Base-by-base conservation (phyloP, 2,113 vertebrate species). In the Condylura cristata region DNA sequence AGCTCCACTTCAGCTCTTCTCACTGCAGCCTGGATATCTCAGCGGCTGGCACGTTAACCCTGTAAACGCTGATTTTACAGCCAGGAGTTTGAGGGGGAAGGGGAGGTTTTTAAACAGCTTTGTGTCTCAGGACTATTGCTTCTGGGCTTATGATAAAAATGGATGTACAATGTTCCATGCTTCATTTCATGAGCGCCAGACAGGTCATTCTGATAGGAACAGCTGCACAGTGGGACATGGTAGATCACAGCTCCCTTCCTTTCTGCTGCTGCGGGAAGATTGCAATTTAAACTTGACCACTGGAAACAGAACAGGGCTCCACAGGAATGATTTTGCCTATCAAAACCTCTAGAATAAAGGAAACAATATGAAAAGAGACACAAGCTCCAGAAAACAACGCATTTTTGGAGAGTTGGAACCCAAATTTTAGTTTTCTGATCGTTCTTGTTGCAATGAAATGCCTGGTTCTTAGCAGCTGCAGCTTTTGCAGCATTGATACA, bases 381-480 rank as follows among this genome's bases (percentile, higher is more conserved):
- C 24, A 66, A 20, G 65, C 22, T 80, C 24, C 53, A 85, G 13
- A 34, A 41, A 16, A 30, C 85, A 86, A 79, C 24, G 12, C 14
- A 65, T 28, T 91, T 74, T 53, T 24, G 8, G 46, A 81, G 39
- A 81, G 74, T 65, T 58, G 24, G 72, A 70, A 79, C 66, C 41
- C 30, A 74, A 74, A 39, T 82, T 91, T 87, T 65, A 60, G 18
- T 81, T 86, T 81, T 46, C 39, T 75, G 51, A 48, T 60, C 22
- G 51, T 16, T 86, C 3, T 86, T 79, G 18, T 78, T 71, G 83
- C 80, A 92, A 81, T 46, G 28, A 89, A 83, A 65, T 92, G 58
- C 13, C 46, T 53, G 30, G 10, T 26, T 46, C 22, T 6, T 10
- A 14, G 32, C 71, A n/a, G 51, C 39, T 72, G 39, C 83, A 51